These are phyloP conservation scores for Antigone vipio DNA, from an alignment of 2,113 vertebrate genomes.

Conservation along the genomic window DNA sequence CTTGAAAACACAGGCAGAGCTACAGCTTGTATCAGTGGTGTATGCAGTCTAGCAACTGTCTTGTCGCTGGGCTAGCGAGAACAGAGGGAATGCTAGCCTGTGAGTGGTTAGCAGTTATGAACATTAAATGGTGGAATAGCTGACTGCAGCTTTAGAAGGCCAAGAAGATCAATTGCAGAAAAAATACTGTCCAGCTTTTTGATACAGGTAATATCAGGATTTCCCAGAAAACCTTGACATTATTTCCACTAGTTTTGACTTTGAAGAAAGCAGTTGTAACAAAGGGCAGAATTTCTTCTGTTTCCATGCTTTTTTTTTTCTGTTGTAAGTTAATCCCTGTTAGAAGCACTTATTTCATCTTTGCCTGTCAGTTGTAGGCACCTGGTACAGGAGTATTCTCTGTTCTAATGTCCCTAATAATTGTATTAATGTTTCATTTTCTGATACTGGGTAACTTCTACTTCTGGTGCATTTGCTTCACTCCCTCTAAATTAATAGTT, in stretches of 20 bases:
- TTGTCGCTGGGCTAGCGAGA: neutral
- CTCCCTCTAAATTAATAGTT: neutral
- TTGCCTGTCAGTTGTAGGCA: neutral
- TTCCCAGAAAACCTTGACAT: neutral
- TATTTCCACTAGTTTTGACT: neutral
- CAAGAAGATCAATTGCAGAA: neutral
- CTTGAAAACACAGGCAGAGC: neutral
- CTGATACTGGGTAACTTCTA: neutral
- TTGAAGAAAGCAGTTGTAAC: neutral
- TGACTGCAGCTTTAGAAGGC: neutral
- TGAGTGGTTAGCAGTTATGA: rapidly evolving
- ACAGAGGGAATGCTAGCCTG: neutral
- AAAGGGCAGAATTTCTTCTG: neutral
- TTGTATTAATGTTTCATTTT: neutral
- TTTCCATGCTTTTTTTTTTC: neutral
- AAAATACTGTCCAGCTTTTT: neutral
- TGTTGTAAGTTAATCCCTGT: neutral
- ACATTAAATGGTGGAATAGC: neutral
- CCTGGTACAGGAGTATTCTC: neutral
- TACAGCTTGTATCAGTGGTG: neutral
- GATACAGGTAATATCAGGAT: neutral
- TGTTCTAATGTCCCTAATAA: neutral
- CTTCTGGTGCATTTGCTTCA: neutral
- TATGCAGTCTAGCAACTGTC: neutral
- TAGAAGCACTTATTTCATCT: neutral